Evolutionary conservation across 2,797 vertebrate genomes (phyloP), one percentile per base, ranked within the genome.

Genomic region (Microcaecilia unicolor): DNA sequence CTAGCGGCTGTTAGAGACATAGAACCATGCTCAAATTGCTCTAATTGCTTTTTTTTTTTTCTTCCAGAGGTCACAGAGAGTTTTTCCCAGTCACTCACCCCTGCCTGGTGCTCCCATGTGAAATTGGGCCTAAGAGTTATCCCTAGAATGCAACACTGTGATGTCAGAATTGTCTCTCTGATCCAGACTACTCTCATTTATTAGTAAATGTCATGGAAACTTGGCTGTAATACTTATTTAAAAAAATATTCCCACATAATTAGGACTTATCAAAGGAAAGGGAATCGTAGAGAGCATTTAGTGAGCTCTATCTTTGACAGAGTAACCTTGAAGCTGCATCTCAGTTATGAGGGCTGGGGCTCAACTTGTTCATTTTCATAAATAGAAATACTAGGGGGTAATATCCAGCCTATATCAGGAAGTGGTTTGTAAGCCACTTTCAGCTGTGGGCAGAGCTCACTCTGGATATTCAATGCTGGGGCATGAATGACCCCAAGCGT

Each of bases 61-160:
- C 17, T 39, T 39, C 37, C 47, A 43, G 43, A 51, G 51, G 31
- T 55, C 41, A 52, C 3, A 6, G 25, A 37, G 24, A 63, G 55
- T 55, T 63, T 41, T 19, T 47, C 11, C 37, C n/a, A n/a, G 29
- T 41, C 31, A 30, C 31, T 34, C 33, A 22, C 3, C 9, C n/a
- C 20, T 20, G 39, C 44, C 40, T 54, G 34, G 33, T 36, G 37
- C 21, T 28, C 33, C 28, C 28, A 25, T 12, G 15, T 18, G 18
- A 15, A 34, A 36, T 12, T 10, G 10, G 5, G 31, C 30, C 34
- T 35, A n/a, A 31, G 22, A 34, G 20, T 28, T 21, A 22, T 39
- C 36, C 34, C 12, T 15, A 52, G 27, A 6, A 44, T 35, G 42
- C 9, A 21, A 22, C 37, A 27, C 6, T 3, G 6, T 30, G 48